Base-by-base conservation (phyloP, 1,140 invertebrate species). In the Drosophila sulfurigaster region DNA sequence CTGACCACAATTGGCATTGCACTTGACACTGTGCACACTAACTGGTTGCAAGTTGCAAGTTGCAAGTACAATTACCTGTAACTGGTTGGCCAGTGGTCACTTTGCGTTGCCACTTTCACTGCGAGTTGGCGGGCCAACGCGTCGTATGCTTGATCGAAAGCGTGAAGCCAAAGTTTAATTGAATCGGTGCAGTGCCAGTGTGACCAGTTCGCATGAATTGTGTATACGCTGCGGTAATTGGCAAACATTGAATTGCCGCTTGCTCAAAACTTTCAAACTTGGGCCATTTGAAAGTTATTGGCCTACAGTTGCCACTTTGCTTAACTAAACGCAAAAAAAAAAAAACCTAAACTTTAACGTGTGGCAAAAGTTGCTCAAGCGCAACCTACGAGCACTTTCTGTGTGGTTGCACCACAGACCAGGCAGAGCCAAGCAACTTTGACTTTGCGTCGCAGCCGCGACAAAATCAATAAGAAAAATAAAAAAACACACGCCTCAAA, bases 81-180 rank as follows among this genome's bases (percentile, higher is more conserved):
- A 45, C 49, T 54, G 58, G 30, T 54, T 65, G 73, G 51, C 68
- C 52, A 32, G 62, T 81, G 57, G 80, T 15, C 38, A 73, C 15
- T 45, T 46, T 52, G 49, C 16, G 20, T 25, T 25, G 20, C 20
- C 20, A 52, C 83, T 88, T 88, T 88, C 83, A 88, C 83, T 88
- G 38, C 7, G 1, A 69, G 43, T 20, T 20, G 13, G 68, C 71
- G 65, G 49, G 15, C 59, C 64, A 57, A 71, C 67, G 57, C 67
- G 67, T 70, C 67, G 73, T 75, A 72, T 76, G 60, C 60, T 76
- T 72, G 80, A 88, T 89, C 66, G 78, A 83, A 88, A 88, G 83
- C 83, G 83, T 80, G 81, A 83, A 87, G 83, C 58, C 74, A 88
- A 88, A 87, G 83, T 88, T 87, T 87, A 87, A 87, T 87, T 87